phyloP scores from a whole-genome alignment of 2,797 vertebrate genomes.

The Cossypha niveicapilla region DNA sequence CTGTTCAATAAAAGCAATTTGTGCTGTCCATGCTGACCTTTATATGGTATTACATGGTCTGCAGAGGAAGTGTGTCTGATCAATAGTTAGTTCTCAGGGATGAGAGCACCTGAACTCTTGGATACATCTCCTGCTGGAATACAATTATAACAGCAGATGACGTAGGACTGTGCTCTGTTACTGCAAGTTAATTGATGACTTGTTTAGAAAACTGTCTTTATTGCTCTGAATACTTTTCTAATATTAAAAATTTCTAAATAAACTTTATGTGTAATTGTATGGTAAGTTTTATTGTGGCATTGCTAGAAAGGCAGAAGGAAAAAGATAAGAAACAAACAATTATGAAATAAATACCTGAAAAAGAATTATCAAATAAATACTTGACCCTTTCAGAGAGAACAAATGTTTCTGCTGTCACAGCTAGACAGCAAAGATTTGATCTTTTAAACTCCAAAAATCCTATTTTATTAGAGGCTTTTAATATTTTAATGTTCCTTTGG shows the following conservation, averaged over 20 bases:
- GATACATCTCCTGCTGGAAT: not conserved
- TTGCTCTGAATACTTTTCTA: not conserved
- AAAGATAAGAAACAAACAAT: not conserved
- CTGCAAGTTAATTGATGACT: not conserved
- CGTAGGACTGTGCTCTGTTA: not conserved
- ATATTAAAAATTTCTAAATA: not conserved
- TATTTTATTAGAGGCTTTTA: not conserved
- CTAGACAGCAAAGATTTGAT: not conserved
- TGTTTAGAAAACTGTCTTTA: not conserved
- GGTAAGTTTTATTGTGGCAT: not conserved
- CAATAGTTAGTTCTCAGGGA: not conserved
- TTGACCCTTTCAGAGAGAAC: not conserved
- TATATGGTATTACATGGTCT: conserved; percentile 1
- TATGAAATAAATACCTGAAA: not conserved
- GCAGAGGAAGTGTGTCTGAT: conserved; percentile 14
- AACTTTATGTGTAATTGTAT: not conserved
- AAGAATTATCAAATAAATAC: not conserved
- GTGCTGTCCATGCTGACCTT: conserved; percentile 4
- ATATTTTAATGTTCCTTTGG: not conserved
- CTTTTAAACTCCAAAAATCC: not conserved
- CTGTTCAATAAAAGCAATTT: conserved; percentile 52
- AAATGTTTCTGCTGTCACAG: not conserved
- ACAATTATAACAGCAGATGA: not conserved
- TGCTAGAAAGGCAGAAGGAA: not conserved
- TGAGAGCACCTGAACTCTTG: not conserved